Evolutionary conservation across 1,140 invertebrate species (phyloP).

Genomic region (Penaeus vannamei): DNA sequence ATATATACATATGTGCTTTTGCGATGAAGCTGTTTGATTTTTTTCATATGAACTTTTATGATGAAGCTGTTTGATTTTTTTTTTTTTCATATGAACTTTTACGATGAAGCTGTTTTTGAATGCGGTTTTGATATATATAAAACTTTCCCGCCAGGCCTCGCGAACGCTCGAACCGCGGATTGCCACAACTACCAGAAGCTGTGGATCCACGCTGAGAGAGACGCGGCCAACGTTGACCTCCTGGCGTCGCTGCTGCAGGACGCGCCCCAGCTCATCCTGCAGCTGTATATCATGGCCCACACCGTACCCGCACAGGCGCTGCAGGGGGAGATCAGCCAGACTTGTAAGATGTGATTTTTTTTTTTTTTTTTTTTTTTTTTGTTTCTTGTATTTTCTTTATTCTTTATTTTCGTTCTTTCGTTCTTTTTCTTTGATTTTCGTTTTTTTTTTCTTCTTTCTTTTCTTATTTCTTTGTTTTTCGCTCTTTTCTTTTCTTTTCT

Average conservation of each 20-base stretch:
- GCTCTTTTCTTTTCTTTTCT: too few species aligned
- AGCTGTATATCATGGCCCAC: conserved; percentile 54
- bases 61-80: too few species aligned
- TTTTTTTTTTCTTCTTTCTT: neutral
- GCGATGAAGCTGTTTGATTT: too few species aligned
- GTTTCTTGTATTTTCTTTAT: too few species aligned
- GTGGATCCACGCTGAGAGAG: conserved; percentile 60
- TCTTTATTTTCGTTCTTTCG: too few species aligned
- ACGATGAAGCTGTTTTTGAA: neutral
- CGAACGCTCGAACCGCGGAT: neutral
- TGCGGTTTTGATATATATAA: neutral
- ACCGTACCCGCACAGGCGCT: conserved; percentile 38
- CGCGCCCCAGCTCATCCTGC: conserved; percentile 58
- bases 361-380: neutral
- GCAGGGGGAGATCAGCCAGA: conserved; percentile 39
- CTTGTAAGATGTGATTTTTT: neutral
- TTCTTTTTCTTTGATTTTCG: too few species aligned
- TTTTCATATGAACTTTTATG: too few species aligned
- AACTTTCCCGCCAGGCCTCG: neutral
- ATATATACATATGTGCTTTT: too few species aligned
- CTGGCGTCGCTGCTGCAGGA: conserved; percentile 55
- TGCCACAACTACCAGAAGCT: conserved; percentile 15
- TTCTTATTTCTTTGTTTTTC: too few species aligned
- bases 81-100: neutral
- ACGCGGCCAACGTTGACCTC: conserved; percentile 53